These are phyloP conservation scores for Cichladusa arquata DNA, from an alignment of 2,113 vertebrate genomes.

Conservation along the genomic window DNA sequence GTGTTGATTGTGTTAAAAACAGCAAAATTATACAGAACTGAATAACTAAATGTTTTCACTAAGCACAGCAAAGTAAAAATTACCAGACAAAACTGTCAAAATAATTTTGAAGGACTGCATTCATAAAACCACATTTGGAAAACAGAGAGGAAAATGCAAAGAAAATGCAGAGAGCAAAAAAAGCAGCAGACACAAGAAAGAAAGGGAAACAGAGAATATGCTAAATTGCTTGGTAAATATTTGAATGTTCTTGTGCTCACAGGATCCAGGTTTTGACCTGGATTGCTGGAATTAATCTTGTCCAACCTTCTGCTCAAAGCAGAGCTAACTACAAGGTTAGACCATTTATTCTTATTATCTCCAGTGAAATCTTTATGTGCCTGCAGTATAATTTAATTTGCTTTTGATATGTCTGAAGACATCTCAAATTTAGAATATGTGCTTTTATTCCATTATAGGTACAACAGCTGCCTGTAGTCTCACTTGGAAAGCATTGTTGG, in stretches of 20 bases:
- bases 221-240: not conserved
- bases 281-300: not conserved
- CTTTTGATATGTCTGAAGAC: not conserved
- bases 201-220: not conserved
- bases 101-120: not conserved
- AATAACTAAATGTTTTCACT: not conserved
- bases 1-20: not conserved
- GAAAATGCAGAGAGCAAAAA: not conserved
- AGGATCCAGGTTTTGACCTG: not conserved
- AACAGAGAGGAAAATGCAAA: not conserved
- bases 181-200: not conserved
- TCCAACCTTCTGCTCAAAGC: not conserved
- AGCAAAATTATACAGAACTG: not conserved
- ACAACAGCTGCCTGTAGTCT: not conserved
- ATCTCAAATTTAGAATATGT: not conserved
- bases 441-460: not conserved
- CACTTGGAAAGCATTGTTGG: not conserved
- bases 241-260: not conserved
- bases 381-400: not conserved
- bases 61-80: not conserved
- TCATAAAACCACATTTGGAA: not conserved
- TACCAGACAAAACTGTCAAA: not conserved
- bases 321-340: not conserved
- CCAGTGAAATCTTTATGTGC: not conserved
- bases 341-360: not conserved